These are phyloP conservation scores for Drosophila phalerata DNA, from an alignment of 2,888 invertebrate genomes.

Conservation along the genomic window DNA sequence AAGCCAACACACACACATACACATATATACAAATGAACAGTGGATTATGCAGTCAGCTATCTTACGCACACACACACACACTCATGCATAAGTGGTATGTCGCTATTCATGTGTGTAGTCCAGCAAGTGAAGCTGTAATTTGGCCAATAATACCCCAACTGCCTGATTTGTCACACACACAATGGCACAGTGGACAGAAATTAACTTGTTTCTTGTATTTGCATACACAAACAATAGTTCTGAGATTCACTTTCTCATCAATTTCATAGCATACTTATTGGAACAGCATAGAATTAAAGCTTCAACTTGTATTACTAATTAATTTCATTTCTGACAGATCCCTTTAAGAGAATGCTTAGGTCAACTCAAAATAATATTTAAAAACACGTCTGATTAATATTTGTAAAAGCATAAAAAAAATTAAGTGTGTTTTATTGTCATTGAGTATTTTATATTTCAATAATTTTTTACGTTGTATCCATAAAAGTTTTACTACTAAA, in stretches of 20 bases:
- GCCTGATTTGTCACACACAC: slow-evolving; percentile 31
- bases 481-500: background rate
- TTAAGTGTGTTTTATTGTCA: background rate
- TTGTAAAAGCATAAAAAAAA: background rate
- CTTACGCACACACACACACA: background rate
- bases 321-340: background rate
- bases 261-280: slow-evolving; percentile 13
- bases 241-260: background rate
- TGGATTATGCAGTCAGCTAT: slow-evolving; percentile 67
- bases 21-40: slow-evolving; percentile 16
- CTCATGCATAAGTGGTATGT: background rate
- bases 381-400: background rate
- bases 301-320: background rate
- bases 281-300: background rate
- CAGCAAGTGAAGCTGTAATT: slow-evolving; percentile 19
- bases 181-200: slow-evolving; percentile 5
- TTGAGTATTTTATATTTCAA: background rate
- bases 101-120: background rate
- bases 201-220: background rate
- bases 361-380: background rate
- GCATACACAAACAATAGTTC: slow-evolving; percentile 1
- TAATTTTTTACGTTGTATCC: background rate
- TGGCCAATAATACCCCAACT: slow-evolving; percentile 27
- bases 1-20: slow-evolving; percentile 21
- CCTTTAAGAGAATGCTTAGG: background rate